Base-by-base conservation (phyloP, 2,797 vertebrate species). In the Rachycentron canadum region DNA sequence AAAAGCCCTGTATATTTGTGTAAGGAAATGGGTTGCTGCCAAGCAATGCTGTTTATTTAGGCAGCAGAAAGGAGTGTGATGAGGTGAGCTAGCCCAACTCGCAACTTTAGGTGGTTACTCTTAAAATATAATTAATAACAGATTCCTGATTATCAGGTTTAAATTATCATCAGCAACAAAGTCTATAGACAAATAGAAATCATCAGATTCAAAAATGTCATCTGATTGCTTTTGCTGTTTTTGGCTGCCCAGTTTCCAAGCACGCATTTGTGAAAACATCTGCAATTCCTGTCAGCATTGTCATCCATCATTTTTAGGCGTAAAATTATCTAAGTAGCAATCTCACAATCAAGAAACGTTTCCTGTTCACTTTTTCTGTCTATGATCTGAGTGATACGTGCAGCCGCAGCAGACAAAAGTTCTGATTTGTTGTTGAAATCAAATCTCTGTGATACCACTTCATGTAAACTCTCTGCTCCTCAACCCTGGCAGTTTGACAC, bases 11-110 rank as follows among this genome's bases (percentile, higher is more conserved):
- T 91, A 63, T 94, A 92, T 95, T 94, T 95, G 92, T 93, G 88
- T 89, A 89, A 94, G 93, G 88, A 92, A 94, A 90, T 89, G 87
- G 88, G 91, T 81, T 86, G 90, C 91, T 93, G 92, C 91, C 90
- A 92, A 92, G 92, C 90, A 90, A 93, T 94, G 85, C 77, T 94
- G 92, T 95, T 93, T 93, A 92, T 93, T 91, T 93, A 93, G 91
- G 91, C 92, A 89, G 91, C 86, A 79, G 78, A 81, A 81, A 88
- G 88, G 74, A 78, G 82, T 58, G 80, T 79, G 86, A 83, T 81
- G 89, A 79, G 76, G 88, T 28, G 83, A 81, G 81, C 86, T 52
- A 74, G 79, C 75, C 55, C 58, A 9, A 12, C 68, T 78, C 49
- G 19, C 61, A 58, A 75, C 78, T 26, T 65, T 73, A 78, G 64